These are phyloP conservation scores for Palythoa grandis DNA, from an alignment of 92 coral and sea anemone species.

Conservation along the genomic window DNA sequence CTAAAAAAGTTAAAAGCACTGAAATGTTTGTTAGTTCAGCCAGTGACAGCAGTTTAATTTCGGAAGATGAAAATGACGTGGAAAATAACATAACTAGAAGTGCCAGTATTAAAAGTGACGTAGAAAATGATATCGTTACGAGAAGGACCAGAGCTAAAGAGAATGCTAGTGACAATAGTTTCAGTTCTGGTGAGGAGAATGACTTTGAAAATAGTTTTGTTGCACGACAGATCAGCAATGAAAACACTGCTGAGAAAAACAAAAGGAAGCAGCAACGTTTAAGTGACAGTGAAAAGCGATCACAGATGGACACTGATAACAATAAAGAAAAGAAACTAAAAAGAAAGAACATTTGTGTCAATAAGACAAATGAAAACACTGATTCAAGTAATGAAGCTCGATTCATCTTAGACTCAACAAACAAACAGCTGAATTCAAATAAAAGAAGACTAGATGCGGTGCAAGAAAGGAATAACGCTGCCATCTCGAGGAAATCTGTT, in stretches of 20 bases:
- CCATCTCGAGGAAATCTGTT: constrained; percentile 56
- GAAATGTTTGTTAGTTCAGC: background rate
- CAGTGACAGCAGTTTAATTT: background rate
- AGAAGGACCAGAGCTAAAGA: background rate
- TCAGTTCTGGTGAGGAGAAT: background rate
- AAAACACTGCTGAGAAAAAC: background rate
- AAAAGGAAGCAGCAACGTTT: background rate
- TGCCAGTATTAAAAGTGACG: background rate
- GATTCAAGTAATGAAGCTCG: background rate
- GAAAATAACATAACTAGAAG: background rate
- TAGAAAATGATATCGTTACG: background rate
- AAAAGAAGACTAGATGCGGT: constrained; percentile 82
- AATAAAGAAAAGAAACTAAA: background rate
- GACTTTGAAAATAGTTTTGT: background rate
- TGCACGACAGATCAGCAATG: constrained; percentile 2
- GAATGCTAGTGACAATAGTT: background rate
- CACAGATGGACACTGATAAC: background rate
- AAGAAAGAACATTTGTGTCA: background rate
- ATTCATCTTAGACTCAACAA: background rate
- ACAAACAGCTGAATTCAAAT: constrained; percentile 71
- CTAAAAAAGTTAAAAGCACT: background rate
- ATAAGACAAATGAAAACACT: background rate
- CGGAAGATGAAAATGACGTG: background rate
- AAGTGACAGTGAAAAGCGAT: background rate
- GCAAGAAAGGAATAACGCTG: constrained; percentile 57